Base-by-base conservation (phyloP, 2,888 invertebrate species). In the Thysanoteuthis rhombus region DNA sequence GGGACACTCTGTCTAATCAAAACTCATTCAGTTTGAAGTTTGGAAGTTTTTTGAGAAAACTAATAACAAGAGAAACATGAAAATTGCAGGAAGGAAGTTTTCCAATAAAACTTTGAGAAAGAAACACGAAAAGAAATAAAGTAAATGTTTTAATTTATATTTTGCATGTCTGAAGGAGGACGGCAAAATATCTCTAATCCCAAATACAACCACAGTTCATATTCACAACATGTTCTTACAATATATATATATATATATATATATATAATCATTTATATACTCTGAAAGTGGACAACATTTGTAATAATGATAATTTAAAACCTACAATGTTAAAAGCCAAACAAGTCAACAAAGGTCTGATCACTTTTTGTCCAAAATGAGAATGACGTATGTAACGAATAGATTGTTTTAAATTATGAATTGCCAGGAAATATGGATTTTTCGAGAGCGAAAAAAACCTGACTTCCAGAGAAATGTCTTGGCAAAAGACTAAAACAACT, bases 141-240 rank as follows among this genome's bases (percentile, higher is more conserved):
- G n/a, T 16, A 75, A 75, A 75, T 75, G 36, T 75, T 75, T n/a
- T 36, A 75, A 75, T 75, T 75, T 75, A 25, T 75, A 75, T 75
- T 75, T 75, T n/a, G 19, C 75, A 75, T 12, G 19, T 75, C 16
- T 75, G 36, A 75, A 75, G 16, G 10, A 1, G 5, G 5, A 22
- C 52, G 22, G 52, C 52, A 52, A 52, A 52, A 52, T 52, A 75
- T 75, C 12, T 75, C n/a, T n/a, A 75, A 12, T 16, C 19, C 75
- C 75, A 75, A 75, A 75, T 75, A 75, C 75, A 75, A 75, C n/a
- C n/a, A 75, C 75, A 75, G 75, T 75, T 75, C n/a, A n/a, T 75
- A 75, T 75, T 75, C 75, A 75, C 75, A 75, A 75, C 75, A 75
- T 75, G 16, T 75, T 75, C 75, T 75, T n/a, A n/a, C 12, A 8